These are phyloP conservation scores for Macropus fuliginosus DNA, from an alignment of 2,797 vertebrate genomes.

Conservation along the genomic window DNA sequence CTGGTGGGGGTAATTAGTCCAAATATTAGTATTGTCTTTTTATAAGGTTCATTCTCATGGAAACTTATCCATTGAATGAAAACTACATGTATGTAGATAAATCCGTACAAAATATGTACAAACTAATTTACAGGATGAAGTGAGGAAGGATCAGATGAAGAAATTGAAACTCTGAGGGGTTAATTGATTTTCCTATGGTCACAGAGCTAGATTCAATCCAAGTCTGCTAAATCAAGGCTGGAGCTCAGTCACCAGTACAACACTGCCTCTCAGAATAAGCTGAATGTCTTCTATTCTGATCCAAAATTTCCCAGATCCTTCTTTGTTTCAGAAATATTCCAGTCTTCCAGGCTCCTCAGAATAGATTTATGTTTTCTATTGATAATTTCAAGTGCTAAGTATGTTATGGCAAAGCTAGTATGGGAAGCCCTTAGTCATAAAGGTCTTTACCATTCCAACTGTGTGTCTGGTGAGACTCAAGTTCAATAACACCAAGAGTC, in stretches of 20 bases:
- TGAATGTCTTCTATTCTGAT: neutral
- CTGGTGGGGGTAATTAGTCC: neutral
- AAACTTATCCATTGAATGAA: neutral
- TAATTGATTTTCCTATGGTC: neutral
- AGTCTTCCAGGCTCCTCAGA: neutral
- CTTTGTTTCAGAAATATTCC: neutral
- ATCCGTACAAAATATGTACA: neutral
- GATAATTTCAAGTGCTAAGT: neutral
- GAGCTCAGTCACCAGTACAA: neutral
- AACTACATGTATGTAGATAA: neutral
- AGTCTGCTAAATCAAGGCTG: neutral
- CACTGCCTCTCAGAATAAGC: neutral
- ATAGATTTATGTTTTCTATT: neutral
- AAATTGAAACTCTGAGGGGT: neutral
- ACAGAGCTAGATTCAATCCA: neutral
- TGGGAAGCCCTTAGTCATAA: neutral
- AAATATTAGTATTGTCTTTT: neutral
- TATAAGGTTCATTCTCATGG: neutral
- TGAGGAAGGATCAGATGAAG: neutral
- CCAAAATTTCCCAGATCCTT: neutral
- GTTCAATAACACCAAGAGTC: neutral
- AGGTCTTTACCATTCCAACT: neutral
- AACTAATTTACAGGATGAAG: neutral
- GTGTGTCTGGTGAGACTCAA: neutral
- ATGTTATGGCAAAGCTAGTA: neutral